Percentiles rank a stretch among this genome's conserved stretches.
Conservation (phyloP, 2,888 invertebrate genomes). For the Petrolisthes manimaculis region DNA sequence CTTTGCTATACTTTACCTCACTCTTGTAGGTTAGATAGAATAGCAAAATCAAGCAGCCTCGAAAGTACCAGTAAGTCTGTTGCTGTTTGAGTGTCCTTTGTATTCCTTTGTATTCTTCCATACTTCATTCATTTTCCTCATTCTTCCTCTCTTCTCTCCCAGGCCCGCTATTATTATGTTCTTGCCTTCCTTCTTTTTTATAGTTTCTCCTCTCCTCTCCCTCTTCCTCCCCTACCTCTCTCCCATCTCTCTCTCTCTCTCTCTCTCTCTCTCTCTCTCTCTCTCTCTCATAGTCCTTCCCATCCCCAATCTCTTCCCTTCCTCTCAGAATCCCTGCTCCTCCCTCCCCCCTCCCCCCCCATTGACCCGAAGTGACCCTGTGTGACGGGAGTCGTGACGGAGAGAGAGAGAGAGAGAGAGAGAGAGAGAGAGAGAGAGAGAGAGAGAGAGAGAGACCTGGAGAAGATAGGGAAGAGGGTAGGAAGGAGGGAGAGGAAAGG, state of each 20-base stretch:
- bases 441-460: neutral
- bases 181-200: neutral
- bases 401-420: neutral
- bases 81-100: too few species aligned
- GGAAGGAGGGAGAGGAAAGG: neutral
- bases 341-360: neutral
- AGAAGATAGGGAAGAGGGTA: neutral
- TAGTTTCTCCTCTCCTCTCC: neutral
- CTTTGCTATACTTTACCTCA: neutral
- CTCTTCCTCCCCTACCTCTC: neutral
- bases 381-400: constrained; percentile 30
- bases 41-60: too few species aligned
- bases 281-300: neutral
- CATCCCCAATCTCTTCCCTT: neutral
- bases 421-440: neutral
- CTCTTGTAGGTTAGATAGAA: too few species aligned
- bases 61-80: too few species aligned
- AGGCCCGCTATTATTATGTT: neutral
- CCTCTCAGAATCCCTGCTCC: neutral
- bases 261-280: neutral
- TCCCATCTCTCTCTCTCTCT: neutral
- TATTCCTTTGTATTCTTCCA: neutral
- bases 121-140: neutral
- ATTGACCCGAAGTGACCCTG: constrained; percentile 10
- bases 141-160: neutral